These are phyloP conservation scores for Torymus texanus DNA, from an alignment of 2,888 invertebrate species.

Conservation along the genomic window DNA sequence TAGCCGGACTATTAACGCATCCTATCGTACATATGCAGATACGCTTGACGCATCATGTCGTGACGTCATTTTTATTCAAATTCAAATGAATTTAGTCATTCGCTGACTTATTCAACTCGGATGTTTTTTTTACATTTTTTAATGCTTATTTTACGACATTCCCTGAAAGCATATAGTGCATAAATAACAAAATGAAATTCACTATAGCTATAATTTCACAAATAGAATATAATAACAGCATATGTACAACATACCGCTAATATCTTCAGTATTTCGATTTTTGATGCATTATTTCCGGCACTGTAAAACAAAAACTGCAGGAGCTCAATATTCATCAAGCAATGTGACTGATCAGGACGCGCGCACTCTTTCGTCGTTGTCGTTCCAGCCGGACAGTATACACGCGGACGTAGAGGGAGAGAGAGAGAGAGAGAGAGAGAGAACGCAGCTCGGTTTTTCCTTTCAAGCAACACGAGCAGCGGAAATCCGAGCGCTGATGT, in stretches of 20 bases:
- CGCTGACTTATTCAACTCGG: not conserved
- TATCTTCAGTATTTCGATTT: too few relatives aligned
- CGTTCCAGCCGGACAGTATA: too few relatives aligned
- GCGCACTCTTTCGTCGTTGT: too few relatives aligned
- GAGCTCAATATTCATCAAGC: not conserved
- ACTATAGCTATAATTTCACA: too few relatives aligned
- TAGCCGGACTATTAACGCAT: conserved; percentile 17
- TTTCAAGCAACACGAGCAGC: conserved; percentile 45
- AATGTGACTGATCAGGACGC: conserved; percentile 19
- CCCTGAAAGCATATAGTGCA: too few relatives aligned
- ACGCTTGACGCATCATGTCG: not conserved
- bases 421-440: too few relatives aligned
- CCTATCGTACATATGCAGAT: not conserved
- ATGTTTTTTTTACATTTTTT: too few relatives aligned
- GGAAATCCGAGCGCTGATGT: conserved; percentile 55
- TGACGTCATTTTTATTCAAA: not conserved
- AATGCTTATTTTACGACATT: too few relatives aligned
- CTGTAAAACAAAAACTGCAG: not conserved
- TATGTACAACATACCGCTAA: too few relatives aligned
- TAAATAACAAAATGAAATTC: too few relatives aligned
- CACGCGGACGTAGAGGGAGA: too few relatives aligned
- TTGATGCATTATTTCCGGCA: not conserved
- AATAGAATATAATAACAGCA: too few relatives aligned
- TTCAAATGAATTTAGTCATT: not conserved
- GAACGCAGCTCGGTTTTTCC: conserved; percentile 7